Percentiles rank a stretch among this genome's conserved stretches.
These are phyloP conservation scores for Odontomachus brunneus DNA, from an alignment of 1,140 invertebrate species.

Conservation along the genomic window DNA sequence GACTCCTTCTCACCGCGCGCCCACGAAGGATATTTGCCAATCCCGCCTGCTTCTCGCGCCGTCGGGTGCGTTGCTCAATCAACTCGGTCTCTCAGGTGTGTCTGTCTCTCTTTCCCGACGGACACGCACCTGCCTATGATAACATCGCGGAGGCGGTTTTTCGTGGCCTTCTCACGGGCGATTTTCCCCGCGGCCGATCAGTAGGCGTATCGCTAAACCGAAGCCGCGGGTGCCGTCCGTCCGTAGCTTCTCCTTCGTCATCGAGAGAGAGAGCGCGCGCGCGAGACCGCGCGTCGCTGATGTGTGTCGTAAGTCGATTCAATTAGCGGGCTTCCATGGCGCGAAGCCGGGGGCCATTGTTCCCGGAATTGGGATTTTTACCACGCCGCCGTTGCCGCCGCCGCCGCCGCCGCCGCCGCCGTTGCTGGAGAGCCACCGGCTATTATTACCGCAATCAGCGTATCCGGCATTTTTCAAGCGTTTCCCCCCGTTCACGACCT, in stretches of 20 bases:
- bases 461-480: constrained; percentile 82
- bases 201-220: constrained; percentile 33
- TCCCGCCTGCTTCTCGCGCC: constrained; percentile 20
- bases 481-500: constrained; percentile 46
- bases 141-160: constrained; percentile 26
- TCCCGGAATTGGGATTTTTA: constrained; percentile 83
- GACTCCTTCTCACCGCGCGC: background rate
- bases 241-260: constrained; percentile 48
- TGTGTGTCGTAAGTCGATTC: constrained; percentile 81
- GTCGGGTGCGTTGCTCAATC: constrained; percentile 38
- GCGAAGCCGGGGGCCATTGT: constrained; percentile 80
- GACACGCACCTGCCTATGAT: background rate
- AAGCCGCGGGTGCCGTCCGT: constrained; percentile 23
- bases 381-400: constrained; percentile 71
- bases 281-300: background rate
- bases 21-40: constrained; percentile 42
- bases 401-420: constrained; percentile 49
- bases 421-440: constrained; percentile 59
- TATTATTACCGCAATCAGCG: constrained; percentile 80
- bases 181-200: constrained; percentile 39
- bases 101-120: background rate
- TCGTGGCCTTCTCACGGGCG: constrained; percentile 31
- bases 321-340: constrained; percentile 82
- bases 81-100: background rate
- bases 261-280: background rate